Percentiles rank a stretch among this genome's conserved stretches.
These are phyloP conservation scores for Sogatella furcifera DNA, from an alignment of 1,140 invertebrate species.

Conservation along the genomic window DNA sequence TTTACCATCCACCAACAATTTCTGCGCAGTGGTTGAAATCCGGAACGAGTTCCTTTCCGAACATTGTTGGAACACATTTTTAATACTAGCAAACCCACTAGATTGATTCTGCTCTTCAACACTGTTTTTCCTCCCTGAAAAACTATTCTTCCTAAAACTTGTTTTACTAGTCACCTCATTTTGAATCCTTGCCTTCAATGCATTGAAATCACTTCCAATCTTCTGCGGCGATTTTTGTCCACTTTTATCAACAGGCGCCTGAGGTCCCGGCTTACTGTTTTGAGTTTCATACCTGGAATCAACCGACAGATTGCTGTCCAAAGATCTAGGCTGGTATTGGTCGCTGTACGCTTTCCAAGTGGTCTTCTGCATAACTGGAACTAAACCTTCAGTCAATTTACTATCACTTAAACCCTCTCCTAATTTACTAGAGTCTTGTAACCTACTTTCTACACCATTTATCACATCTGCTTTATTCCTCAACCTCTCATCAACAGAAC, in stretches of 20 bases:
- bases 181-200: no score
- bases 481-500: no score
- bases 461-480: no score
- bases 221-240: no score
- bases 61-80: neutral
- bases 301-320: conserved; percentile 20
- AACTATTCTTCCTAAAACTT: no score
- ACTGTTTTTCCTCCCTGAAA: no score
- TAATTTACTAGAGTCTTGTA: neutral
- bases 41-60: conserved; percentile 18
- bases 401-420: neutral
- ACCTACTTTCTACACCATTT: neutral
- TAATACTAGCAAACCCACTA: neutral
- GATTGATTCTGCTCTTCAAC: no score
- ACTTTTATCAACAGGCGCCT: conserved; percentile 14
- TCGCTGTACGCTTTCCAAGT: neutral
- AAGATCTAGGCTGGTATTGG: conserved; percentile 17
- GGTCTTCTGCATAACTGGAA: neutral
- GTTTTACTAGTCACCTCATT: no score
- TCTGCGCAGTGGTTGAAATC: conserved; percentile 29
- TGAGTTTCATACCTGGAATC: conserved; percentile 15
- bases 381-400: neutral
- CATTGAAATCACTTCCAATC: no score
- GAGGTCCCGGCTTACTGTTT: conserved; percentile 18
- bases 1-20: conserved; percentile 39